A percentile compares a stretch with the other conserved stretches of the same genome.
phyloP scores from a whole-genome alignment of 2,113 vertebrate species.

The Cheilinus undulatus region DNA sequence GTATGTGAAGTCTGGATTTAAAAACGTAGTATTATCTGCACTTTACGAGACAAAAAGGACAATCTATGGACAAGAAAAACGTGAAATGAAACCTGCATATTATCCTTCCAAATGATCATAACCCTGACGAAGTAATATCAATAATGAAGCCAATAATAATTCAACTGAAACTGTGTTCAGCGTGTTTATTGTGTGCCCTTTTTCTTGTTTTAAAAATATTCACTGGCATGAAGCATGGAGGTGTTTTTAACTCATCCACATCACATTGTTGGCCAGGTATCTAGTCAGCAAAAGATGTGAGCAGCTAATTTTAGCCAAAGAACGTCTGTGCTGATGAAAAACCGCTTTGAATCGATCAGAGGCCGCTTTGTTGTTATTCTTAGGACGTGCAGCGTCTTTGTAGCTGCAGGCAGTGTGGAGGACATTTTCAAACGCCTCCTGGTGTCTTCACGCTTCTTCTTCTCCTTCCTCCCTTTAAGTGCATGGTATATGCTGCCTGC shows the following conservation, averaged over 20 bases:
- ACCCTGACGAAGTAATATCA: constrained; percentile 76
- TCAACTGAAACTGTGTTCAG: constrained; percentile 61
- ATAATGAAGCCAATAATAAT: constrained; percentile 83
- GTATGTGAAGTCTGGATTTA: constrained; percentile 76
- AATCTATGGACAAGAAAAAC: constrained; percentile 77
- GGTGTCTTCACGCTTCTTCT: constrained; percentile 65
- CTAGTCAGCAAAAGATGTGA: constrained; percentile 50
- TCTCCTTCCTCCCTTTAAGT: constrained; percentile 57
- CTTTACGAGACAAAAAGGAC: constrained; percentile 84
- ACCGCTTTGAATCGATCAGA: constrained; percentile 67
- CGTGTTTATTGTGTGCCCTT: constrained; percentile 69
- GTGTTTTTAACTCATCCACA: constrained; percentile 24
- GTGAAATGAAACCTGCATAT: constrained; percentile 70
- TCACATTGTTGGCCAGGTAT: constrained; percentile 33
- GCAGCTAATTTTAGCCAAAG: constrained; percentile 67
- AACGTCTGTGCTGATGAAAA: constrained; percentile 55
- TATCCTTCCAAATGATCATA: constrained; percentile 80
- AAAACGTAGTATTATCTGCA: constrained; percentile 81
- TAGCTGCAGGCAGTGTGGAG: constrained; percentile 59
- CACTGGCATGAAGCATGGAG: not conserved
- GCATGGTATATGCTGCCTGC: constrained; percentile 67
- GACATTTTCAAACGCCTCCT: constrained; percentile 72
- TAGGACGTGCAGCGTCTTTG: constrained; percentile 64
- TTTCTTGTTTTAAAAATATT: not conserved
- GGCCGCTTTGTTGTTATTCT: constrained; percentile 77